Evolutionary conservation across 2,797 vertebrate species (phyloP), one percentile per base, ranked within the genome.

Genomic region (Dipus sagitta): DNA sequence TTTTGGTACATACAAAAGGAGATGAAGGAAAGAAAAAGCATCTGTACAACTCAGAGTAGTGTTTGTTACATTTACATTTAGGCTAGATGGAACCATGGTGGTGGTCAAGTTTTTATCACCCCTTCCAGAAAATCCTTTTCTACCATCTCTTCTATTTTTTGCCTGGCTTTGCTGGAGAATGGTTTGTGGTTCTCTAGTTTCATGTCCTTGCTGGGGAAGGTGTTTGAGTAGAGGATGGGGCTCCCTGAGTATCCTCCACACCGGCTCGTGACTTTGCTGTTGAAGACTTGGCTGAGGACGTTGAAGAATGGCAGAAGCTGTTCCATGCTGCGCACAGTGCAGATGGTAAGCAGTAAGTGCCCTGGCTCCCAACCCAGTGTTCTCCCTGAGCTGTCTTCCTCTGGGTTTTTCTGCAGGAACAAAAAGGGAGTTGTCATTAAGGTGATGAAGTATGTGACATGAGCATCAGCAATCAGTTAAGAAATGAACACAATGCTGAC

Each of bases 71-170:
- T 92, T 96, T 97, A 97, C 95, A 93, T 83, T 54, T 92, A 97
- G 93, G 95, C 85, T 94, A 90, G 92, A 88, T 32, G 96, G 95
- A 97, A 97, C 86, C 80, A 90, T 95, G 91, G 78, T 87, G 96
- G 96, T 70, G 70, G 93, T 99, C 98, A 99, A 70, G 99, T 99
- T 98, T 99, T 99, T 94, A 99, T 99, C 52, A 99, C 95, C 0
- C 99, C 99, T 98, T 99, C 99, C 38, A 99, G 98, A 97, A 99
- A 99, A 98, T 99, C 99, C 97, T 99, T 99, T 96, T 99, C 99
- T 42, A 99, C 99, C 99, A 99, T 99, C 98, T 99, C 99, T 98
- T 99, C 99, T 80, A 99, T 99, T 98, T 99, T 99, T 96, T 99
- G 99, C 88, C 99, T 98, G 82, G 99, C 99, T 97, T 98, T 99